phyloP scores from a whole-genome alignment of 2,888 invertebrate species.

The Caprella mutica region DNA sequence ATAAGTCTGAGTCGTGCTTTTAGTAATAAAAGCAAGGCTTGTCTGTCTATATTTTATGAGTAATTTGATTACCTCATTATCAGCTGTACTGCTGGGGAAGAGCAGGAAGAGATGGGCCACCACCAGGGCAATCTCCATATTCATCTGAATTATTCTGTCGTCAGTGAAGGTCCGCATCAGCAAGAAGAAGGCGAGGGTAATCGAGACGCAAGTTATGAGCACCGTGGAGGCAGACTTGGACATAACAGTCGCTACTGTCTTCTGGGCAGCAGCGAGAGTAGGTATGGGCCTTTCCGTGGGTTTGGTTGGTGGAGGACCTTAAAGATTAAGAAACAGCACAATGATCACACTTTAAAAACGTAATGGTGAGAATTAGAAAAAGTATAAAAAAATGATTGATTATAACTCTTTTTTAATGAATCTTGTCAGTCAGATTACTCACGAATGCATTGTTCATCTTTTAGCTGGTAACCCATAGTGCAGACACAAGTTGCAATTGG shows the following conservation, averaged over 20 bases:
- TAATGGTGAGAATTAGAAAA: too few species aligned
- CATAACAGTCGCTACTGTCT: slow-evolving; percentile 36
- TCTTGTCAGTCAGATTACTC: slow-evolving; percentile 11
- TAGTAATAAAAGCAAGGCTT: too few species aligned
- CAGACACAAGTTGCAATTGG: slow-evolving; percentile 35
- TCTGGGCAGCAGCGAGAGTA: slow-evolving; percentile 36
- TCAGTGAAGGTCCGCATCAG: slow-evolving; percentile 36
- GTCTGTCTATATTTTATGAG: neutral
- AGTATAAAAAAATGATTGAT: too few species aligned
- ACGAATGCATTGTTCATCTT: slow-evolving; percentile 28
- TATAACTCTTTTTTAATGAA: neutral
- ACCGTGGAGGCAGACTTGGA: slow-evolving; percentile 37
- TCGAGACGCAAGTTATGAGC: slow-evolving; percentile 36
- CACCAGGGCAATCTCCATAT: slow-evolving; percentile 38
- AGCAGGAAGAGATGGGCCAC: slow-evolving; percentile 36
- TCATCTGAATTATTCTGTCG: slow-evolving; percentile 38
- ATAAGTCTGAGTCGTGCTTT: too few species aligned
- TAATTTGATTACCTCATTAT: slow-evolving; percentile 28
- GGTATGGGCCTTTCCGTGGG: slow-evolving; percentile 37
- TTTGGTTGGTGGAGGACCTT: slow-evolving; percentile 35
- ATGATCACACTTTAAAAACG: too few species aligned
- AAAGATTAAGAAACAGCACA: too few species aligned
- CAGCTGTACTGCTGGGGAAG: slow-evolving; percentile 35
- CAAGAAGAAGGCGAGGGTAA: slow-evolving; percentile 35
- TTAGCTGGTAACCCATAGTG: slow-evolving; percentile 36